Conservation (phyloP, 2,113 vertebrate species). For the Camelus dromedarius region DNA sequence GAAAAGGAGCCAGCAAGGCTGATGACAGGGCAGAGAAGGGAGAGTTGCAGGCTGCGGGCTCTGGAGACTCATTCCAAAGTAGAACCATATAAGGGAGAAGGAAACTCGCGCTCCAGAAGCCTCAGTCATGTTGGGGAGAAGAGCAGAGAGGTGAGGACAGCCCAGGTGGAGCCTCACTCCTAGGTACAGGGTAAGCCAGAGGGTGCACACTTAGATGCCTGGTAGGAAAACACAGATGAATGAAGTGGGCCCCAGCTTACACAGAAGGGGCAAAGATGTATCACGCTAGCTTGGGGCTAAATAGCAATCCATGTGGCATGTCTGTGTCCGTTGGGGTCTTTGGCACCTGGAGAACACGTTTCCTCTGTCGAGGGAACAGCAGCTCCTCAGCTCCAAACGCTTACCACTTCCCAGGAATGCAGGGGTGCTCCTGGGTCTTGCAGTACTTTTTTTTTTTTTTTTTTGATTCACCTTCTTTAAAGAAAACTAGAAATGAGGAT, state of each 20-base stretch:
- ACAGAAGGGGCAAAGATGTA: neutral
- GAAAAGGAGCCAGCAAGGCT: slow-evolving; percentile 2
- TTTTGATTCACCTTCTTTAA: neutral
- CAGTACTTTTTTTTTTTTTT: no score
- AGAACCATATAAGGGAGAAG: neutral
- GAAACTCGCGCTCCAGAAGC: neutral
- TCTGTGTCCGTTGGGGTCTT: no score
- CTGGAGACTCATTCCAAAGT: neutral
- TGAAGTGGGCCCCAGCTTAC: neutral
- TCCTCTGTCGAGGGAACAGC: neutral
- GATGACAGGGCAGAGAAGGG: slow-evolving; percentile 29
- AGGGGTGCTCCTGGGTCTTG: neutral
- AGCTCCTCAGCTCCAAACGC: neutral
- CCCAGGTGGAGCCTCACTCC: neutral
- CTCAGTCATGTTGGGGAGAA: neutral
- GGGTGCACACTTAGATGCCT: no score
- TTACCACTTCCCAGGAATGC: neutral
- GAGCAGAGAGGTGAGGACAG: no score
- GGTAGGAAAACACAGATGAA: neutral
- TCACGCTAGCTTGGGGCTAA: neutral
- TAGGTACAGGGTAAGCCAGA: neutral
- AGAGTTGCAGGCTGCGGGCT: slow-evolving; percentile 3
- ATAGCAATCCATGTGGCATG: neutral
- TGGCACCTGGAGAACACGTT: neutral
- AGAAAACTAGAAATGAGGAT: neutral